Base-by-base conservation (phyloP, 2,797 vertebrate genomes). In the Lagothrix lagotricha region DNA sequence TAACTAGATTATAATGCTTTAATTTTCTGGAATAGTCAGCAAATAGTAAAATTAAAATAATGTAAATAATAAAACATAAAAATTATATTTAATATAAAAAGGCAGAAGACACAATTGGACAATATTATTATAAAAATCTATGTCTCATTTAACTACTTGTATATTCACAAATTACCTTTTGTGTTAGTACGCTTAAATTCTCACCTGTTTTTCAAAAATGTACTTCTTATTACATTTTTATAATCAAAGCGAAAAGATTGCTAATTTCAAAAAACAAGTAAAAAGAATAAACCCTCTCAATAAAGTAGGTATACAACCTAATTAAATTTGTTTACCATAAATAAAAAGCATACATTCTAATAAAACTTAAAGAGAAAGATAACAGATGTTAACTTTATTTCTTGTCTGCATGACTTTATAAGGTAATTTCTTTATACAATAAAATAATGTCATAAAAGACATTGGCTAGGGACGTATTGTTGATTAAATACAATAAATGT, bases 381-480 rank as follows among this genome's bases (percentile, higher is more conserved):
- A 94, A 52, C 30, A 96, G 73, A 61, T 93, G 24, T 88, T 89
- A 81, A 61, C 41, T 94, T 89, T 89, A 76, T 54, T 93, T 87
- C 6, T 44, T 82, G 15, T 52, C 33, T 82, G 6, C 20, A 50
- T 83, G 9, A 39, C 50, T 92, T 92, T 84, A 75, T 87, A 44
- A 86, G 30, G 39, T 80, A 79, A 54, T 95, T 93, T 93, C n/a
- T 93, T 81, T 75, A 64, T 70, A 57, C 4, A 94, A 88, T 36
- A 80, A 93, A 75, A 88, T 58, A 96, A 96, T 48, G 26, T 30
- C 24, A 83, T 90, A 52, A 96, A 88, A 91, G 14, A 72, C 22
- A 90, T 57, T 41, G 39, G 88, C 39, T 91, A 57, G 28, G 33
- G 13, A 70, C 64, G 11, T 92, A 72, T 30, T 88, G 26, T 83